phyloP scores from a whole-genome alignment of 1,140 invertebrate species.

The Colletes gigas region DNA sequence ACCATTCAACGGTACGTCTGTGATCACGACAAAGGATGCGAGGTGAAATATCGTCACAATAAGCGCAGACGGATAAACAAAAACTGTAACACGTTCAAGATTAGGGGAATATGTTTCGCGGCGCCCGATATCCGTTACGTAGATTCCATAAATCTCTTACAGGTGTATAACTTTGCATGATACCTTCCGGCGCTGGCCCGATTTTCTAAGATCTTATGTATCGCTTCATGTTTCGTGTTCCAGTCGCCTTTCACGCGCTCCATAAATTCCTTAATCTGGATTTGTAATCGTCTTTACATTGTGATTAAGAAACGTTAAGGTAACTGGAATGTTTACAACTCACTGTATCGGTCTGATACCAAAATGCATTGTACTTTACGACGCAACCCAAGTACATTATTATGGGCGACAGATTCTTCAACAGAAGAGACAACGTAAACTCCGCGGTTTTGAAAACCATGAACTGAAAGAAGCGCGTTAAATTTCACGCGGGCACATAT shows the following conservation, averaged over 20 bases:
- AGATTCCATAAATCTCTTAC: background rate
- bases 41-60: background rate
- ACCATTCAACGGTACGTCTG: background rate
- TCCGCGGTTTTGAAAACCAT: background rate
- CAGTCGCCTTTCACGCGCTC: background rate
- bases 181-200: background rate
- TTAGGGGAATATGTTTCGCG: no score
- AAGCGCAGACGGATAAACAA: background rate
- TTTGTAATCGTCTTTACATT: background rate
- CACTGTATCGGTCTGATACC: background rate
- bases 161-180: background rate
- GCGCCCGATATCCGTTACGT: no score
- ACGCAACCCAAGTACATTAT: background rate
- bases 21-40: background rate
- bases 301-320: no score
- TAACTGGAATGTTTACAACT: background rate
- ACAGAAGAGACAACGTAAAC: background rate
- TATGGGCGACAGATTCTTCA: background rate
- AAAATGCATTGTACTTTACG: background rate
- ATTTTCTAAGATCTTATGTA: background rate
- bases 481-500: no score
- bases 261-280: slow-evolving; percentile 17
- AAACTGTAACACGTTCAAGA: background rate
- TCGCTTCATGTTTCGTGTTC: background rate
- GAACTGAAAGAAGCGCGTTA: background rate